These are phyloP conservation scores for Tor tambroides DNA, from an alignment of 2,113 vertebrate species.

Conservation along the genomic window DNA sequence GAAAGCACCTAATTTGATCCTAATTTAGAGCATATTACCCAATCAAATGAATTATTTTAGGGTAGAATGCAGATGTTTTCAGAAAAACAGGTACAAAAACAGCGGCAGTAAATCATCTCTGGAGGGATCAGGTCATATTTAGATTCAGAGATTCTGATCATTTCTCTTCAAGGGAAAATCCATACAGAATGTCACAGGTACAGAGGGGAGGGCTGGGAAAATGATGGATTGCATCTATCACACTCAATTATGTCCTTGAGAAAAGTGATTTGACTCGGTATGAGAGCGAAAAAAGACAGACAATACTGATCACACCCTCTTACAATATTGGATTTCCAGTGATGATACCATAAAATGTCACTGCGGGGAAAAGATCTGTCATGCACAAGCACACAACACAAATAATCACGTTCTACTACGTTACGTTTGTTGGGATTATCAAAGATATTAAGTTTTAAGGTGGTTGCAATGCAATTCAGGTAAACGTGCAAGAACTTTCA, in stretches of 20 bases:
- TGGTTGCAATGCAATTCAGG: neutral
- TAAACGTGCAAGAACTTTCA: slow-evolving; percentile 9
- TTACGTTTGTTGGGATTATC: slow-evolving; percentile 51
- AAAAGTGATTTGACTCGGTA: slow-evolving; percentile 73
- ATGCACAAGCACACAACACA: slow-evolving; percentile 65
- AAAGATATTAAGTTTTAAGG: slow-evolving; percentile 7
- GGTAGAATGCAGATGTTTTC: neutral
- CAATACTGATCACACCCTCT: slow-evolving; percentile 64
- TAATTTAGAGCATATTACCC: slow-evolving; percentile 20
- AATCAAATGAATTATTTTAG: neutral
- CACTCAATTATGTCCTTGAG: slow-evolving; percentile 73
- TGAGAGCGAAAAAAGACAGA: slow-evolving; percentile 55
- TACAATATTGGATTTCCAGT: slow-evolving; percentile 76
- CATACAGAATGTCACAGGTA: slow-evolving; percentile 67
- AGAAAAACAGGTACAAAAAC: slow-evolving; percentile 47
- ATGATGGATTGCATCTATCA: slow-evolving; percentile 74
- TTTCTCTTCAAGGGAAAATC: slow-evolving; percentile 74
- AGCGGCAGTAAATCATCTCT: slow-evolving; percentile 61
- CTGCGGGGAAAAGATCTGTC: slow-evolving; percentile 73
- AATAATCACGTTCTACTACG: slow-evolving; percentile 72
- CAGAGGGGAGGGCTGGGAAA: slow-evolving; percentile 54
- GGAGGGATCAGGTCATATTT: slow-evolving; percentile 69
- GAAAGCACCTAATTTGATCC: neutral
- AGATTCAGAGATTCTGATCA: slow-evolving; percentile 68
- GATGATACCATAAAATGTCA: slow-evolving; percentile 76